Base-by-base conservation (phyloP, 2,888 invertebrate species). In the Acanthosepion pharaonis region DNA sequence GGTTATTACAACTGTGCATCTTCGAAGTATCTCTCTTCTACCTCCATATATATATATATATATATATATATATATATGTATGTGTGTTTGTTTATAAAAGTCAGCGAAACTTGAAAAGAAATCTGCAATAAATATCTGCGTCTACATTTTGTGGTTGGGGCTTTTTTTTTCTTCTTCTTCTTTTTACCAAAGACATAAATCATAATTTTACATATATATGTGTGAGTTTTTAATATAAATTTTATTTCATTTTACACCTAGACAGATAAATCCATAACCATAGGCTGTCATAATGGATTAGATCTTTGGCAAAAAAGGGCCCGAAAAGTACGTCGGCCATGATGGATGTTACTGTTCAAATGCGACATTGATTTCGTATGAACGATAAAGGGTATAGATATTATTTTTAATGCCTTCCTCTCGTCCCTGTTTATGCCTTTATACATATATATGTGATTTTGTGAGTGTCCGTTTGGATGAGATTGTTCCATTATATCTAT, bases 211-310 rank as follows among this genome's bases (percentile, higher is more conserved):
- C 42, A 42, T 42, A 42, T 42, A 42, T 42, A 42, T 42, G 3
- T 78, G n/a, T 11, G 4, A 15, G 8, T 78, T 15, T 78, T n/a
- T 78, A 18, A 5, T 78, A 6, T 28, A 78, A 5, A n/a, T n/a
- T 78, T 78, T 15, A 33, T 78, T 78, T 78, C 33, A 78, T 78
- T 78, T 78, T 78, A 33, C n/a, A n/a, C n/a, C n/a, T 78, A 78
- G 78, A 78, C 78, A 11, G n/a, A 33, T 33, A 78, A 78, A 78
- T n/a, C 78, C n/a, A n/a, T n/a, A 78, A 78, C 15, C n/a, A 9
- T n/a, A n/a, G n/a, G 33, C 78, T n/a, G 78, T n/a, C 78, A 78
- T 78, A 78, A 78, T 78, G 78, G 78, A 78, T 78, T 78, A 78
- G n/a, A 15, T n/a, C 33, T 78, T 78, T 78, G n/a, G n/a, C 8